Base-by-base conservation (phyloP, 92 coral and sea anemone genomes). In the Umimayanthus chanpuru region DNA sequence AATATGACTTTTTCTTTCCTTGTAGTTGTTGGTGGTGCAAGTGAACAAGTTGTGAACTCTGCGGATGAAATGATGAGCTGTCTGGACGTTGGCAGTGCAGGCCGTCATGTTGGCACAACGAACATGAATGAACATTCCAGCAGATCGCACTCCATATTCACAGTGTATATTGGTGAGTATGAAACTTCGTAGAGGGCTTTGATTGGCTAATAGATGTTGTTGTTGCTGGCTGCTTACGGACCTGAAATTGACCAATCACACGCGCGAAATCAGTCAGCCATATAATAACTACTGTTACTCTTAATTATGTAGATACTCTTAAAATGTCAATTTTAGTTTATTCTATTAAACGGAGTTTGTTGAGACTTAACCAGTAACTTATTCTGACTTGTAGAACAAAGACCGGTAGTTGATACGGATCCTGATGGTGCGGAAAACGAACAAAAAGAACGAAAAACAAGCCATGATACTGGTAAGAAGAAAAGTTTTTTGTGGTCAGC, bases 71-170 rank as follows among this genome's bases (percentile, higher is more conserved):
- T 96, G n/a, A 91, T 97, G 95, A 97, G 99, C 77, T 97, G 96
- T 77, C 93, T 97, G 71, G 99, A 97, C 81, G 82, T 92, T 5
- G 99, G 99, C 41, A 92, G 98, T 1, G 94, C 98, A 44, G 97
- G 98, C 12, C 88, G 99, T 30, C 99, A 97, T 65, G 91, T 94
- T 21, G 99, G 99, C 36, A 91, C 93, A 20, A 97, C 99, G 0
- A 97, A 97, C 92, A 95, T 97, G 99, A 97, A 97, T 82, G 99
- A 97, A 85, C 96, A 92, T 44, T 97, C 99, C 75, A 97, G 99
- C 91, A 87, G 99, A 94, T 97, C 99, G 10, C 99, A 97, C 85
- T 95, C 99, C 8, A 94, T 97, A n/a, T 97, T 97, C 68, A 97
- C 99, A 16, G 80, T 97, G 39, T 97, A 95, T 81, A 94, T 97